Base-by-base conservation (phyloP, 2,888 invertebrate species). In the Hydrotaea cyrtoneurina region DNA sequence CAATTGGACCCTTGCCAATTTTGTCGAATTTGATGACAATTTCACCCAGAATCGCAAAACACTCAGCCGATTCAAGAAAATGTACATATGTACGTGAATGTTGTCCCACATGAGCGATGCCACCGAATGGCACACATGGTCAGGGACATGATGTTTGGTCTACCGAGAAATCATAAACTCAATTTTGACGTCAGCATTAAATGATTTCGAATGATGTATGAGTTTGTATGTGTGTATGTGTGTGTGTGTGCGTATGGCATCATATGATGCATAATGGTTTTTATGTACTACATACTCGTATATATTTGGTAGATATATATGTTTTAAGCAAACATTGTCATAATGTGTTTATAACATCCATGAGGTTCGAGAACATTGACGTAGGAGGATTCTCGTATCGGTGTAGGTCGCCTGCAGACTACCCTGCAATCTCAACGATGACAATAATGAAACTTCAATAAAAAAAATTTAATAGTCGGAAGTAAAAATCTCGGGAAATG, bases 101-200 rank as follows among this genome's bases (percentile, higher is more conserved):
- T 46, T 80, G 78, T 15, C 64, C 75, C 69, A 46, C 43, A 69
- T 69, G n/a, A n/a, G 8, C 17, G 11, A 19, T 19, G 4, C 15
- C 15, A 10, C 21, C 13, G n/a, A 15, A 31, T 10, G 62, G 31
- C 26, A 26, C 36, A 15, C 1, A 39, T 55, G 53, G n/a, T 55
- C 73, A 39, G 53, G 55, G 53, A 8, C 53, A 55, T 17, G 55
- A 43, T 13, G n/a, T 69, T 11, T 19, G 43, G 72, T 78, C 78
- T 83, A 78, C 72, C 21, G 57, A 78, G 80, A 82, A 80, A 26
- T 11, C 43, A 82, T 80, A 75, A 78, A 77, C 59, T 4, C 19
- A 84, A 43, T 50, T 82, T 83, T 86, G 83, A 86, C 86, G 86
- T 86, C 86, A 81, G 53, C 21, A 55, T 57, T 15, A 73, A 73